Evolutionary conservation across 2,888 invertebrate genomes (phyloP).

Genomic region (Oxystoma pomonae): DNA sequence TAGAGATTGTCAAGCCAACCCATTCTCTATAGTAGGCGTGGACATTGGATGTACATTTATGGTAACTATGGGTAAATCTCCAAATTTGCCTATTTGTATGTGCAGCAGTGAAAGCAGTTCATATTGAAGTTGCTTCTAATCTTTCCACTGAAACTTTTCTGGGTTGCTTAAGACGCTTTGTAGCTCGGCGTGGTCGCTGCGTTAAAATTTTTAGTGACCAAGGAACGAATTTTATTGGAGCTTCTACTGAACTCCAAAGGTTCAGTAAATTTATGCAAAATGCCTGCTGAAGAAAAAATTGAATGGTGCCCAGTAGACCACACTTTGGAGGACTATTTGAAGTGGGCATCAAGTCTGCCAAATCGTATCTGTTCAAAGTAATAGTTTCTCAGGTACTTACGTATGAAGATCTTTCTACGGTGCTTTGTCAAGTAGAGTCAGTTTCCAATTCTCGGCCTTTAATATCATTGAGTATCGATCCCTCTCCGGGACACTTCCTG

Average conservation of each 20-base stretch:
- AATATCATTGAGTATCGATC: constrained; percentile 27
- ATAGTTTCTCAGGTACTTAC: constrained; percentile 27
- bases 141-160: constrained; percentile 29
- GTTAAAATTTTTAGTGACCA: background rate
- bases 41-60: constrained; percentile 21
- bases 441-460: constrained; percentile 36
- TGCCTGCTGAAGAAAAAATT: background rate
- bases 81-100: constrained; percentile 28
- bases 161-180: constrained; percentile 11
- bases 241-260: background rate
- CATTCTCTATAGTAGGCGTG: constrained; percentile 21
- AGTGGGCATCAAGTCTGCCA: constrained; percentile 32
- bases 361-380: constrained; percentile 31
- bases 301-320: constrained; percentile 32
- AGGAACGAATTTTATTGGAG: background rate
- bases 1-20: constrained; percentile 20
- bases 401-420: constrained; percentile 34
- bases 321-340: constrained; percentile 39
- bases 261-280: background rate
- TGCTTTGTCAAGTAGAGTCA: constrained; percentile 34
- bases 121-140: constrained; percentile 29
- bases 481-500: constrained; percentile 25
- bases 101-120: constrained; percentile 30
- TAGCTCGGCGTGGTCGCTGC: constrained; percentile 6
- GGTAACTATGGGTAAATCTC: constrained; percentile 15